Conservation (phyloP, 2,888 invertebrate species). For the Calameuta filiformis region DNA sequence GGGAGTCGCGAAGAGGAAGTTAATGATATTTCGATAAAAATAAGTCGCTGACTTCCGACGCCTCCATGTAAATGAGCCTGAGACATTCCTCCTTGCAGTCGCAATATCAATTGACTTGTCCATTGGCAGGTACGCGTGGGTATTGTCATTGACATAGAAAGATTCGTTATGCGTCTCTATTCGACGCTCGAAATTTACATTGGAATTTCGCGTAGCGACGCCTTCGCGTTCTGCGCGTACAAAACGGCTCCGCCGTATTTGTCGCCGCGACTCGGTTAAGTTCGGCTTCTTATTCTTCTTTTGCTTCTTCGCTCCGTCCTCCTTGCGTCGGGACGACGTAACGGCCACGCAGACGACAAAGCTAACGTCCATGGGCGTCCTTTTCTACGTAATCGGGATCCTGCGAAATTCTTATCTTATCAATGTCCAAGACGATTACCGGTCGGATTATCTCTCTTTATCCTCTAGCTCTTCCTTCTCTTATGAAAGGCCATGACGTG, state of each 20-base stretch:
- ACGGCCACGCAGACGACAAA: background rate
- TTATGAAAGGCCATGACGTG: background rate
- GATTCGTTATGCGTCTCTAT: background rate
- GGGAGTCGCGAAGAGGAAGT: background rate
- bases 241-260: background rate
- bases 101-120: background rate
- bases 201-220: background rate
- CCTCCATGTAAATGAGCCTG: background rate
- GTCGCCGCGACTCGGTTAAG: background rate
- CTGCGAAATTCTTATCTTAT: background rate
- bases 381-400: background rate
- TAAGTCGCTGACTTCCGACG: background rate
- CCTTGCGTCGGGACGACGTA: background rate
- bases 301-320: background rate
- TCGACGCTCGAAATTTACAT: background rate
- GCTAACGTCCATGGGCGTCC: background rate
- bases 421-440: background rate
- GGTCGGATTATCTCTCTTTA: background rate
- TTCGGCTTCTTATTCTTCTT: background rate
- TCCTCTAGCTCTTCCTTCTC: too few species aligned
- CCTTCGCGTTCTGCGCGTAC: background rate
- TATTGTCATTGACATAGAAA: background rate
- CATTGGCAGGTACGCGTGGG: background rate
- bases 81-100: background rate
- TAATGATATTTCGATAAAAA: background rate